Evolutionary conservation across 2,797 vertebrate species (phyloP).

Genomic region (Vipera ursinii): DNA sequence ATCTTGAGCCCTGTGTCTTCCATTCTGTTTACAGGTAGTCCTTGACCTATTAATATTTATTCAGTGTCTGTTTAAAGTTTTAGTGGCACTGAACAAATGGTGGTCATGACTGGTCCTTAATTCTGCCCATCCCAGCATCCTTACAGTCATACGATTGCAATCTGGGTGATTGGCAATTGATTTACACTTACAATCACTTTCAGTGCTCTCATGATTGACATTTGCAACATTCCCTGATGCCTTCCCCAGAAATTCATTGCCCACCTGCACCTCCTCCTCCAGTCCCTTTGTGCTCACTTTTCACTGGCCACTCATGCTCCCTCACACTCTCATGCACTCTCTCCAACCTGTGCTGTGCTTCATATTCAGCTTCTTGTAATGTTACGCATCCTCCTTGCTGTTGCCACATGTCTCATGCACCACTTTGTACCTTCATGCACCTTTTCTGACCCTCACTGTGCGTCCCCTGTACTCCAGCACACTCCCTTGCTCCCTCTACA

Average conservation of each 20-base stretch:
- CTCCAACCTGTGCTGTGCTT: neutral
- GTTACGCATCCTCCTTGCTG: neutral
- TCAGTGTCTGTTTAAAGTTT: neutral
- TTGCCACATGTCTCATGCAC: neutral
- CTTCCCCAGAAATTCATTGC: neutral
- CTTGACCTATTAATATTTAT: neutral
- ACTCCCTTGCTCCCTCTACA: neutral
- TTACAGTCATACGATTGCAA: neutral
- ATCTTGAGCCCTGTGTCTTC: neutral
- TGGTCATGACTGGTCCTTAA: neutral
- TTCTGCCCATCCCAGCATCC: neutral
- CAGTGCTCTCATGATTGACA: neutral
- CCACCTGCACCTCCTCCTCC: neutral
- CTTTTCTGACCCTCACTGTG: neutral
- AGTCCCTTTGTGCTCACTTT: neutral
- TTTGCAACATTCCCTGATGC: neutral
- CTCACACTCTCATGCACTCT: neutral
- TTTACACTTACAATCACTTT: neutral
- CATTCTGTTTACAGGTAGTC: neutral
- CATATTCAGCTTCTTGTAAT: neutral
- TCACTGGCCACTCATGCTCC: neutral
- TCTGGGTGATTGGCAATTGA: neutral
- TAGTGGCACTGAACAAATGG: neutral
- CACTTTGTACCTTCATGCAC: neutral
- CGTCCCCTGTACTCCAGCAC: neutral